phyloP scores from a whole-genome alignment of 1,140 invertebrate genomes.

The Zophobas atratus region DNA sequence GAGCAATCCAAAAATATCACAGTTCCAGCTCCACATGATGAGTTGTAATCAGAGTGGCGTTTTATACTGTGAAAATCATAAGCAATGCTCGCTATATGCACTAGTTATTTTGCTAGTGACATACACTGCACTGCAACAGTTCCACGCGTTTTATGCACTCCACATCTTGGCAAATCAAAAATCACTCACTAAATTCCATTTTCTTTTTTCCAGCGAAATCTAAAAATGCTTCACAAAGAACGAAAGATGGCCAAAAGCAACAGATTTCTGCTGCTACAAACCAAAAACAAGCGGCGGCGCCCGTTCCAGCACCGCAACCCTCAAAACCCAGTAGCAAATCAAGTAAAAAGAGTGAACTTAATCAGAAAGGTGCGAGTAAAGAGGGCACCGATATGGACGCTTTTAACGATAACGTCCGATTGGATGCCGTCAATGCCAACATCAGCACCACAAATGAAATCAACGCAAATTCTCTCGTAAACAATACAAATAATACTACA shows the following conservation, averaged over 20 bases:
- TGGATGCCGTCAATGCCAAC: conserved; percentile 53
- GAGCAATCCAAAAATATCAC: neutral
- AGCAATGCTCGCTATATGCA: conserved; percentile 33
- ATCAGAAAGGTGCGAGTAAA: conserved; percentile 67
- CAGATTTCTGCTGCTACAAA: conserved; percentile 15
- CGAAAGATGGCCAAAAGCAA: conserved; percentile 51
- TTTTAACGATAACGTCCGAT: conserved; percentile 62
- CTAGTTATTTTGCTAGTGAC: conserved; percentile 22
- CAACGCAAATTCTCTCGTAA: conserved; percentile 35
- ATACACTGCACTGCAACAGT: conserved; percentile 21
- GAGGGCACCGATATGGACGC: conserved; percentile 69
- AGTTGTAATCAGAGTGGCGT: conserved; percentile 32
- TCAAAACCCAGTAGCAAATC: conserved; percentile 61
- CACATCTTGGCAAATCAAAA: too few relatives aligned
- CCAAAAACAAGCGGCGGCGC: conserved; percentile 46
- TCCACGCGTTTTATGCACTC: neutral
- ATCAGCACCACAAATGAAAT: conserved; percentile 34
- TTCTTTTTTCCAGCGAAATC: conserved; percentile 63
- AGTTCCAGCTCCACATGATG: conserved; percentile 45
- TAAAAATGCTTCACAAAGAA: conserved; percentile 56
- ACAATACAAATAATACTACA: conserved; percentile 27
- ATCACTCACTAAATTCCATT: conserved; percentile 7
- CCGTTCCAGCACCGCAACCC: conserved; percentile 60
- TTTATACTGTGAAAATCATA: conserved; percentile 39
- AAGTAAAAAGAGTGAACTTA: conserved; percentile 66